A percentile compares a stretch with the other conserved stretches of the same genome.
These are phyloP conservation scores for Zaprionus camerounensis DNA, from an alignment of 1,140 invertebrate genomes.

Conservation along the genomic window DNA sequence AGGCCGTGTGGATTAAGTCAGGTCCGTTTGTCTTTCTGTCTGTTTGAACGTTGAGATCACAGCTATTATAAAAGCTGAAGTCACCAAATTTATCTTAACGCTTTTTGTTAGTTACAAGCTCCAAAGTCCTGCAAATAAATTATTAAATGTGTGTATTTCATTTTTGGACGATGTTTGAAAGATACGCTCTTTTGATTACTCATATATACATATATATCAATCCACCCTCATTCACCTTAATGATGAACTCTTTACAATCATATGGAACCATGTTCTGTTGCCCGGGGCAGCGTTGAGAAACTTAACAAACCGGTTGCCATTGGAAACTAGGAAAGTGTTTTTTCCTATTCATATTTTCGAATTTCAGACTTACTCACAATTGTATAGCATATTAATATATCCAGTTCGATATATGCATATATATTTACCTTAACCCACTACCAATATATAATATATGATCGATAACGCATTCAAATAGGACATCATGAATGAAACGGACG, in stretches of 20 bases:
- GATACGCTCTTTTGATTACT: too few relatives aligned
- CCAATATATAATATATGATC: background rate
- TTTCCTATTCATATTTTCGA: slow-evolving; percentile 5
- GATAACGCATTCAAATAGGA: background rate
- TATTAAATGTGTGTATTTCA: too few relatives aligned
- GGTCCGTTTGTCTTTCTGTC: too few relatives aligned
- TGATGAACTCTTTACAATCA: background rate
- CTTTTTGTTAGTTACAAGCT: too few relatives aligned
- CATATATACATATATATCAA: too few relatives aligned
- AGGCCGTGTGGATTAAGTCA: too few relatives aligned
- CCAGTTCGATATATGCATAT: slow-evolving; percentile 5
- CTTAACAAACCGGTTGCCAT: slow-evolving; percentile 32
- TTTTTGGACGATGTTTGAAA: too few relatives aligned
- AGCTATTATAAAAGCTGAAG: too few relatives aligned
- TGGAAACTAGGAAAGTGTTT: slow-evolving; percentile 17
- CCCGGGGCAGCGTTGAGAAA: background rate
- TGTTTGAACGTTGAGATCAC: too few relatives aligned
- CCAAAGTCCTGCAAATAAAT: too few relatives aligned
- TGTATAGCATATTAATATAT: background rate
- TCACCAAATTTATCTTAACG: too few relatives aligned
- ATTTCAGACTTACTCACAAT: background rate
- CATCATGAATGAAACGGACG: slow-evolving; percentile 62
- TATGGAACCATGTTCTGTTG: background rate
- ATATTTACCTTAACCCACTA: background rate
- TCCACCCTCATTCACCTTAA: background rate